Percentiles rank a stretch among this genome's conserved stretches.
These are phyloP conservation scores for Otocyon megalotis DNA, from an alignment of 2,113 vertebrate genomes.

Conservation along the genomic window DNA sequence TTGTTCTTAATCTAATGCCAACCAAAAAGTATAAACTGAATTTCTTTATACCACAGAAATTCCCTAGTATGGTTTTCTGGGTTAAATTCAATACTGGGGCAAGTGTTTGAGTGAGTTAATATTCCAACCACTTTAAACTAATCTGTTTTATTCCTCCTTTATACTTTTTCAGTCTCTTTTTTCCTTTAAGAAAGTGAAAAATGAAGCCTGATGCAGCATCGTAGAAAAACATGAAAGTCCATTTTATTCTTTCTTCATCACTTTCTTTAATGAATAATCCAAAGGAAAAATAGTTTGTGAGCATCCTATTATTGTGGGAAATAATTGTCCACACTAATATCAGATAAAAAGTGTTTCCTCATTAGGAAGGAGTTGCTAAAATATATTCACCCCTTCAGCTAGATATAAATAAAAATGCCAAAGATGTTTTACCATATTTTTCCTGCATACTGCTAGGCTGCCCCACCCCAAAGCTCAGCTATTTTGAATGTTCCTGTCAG, in stretches of 20 bases:
- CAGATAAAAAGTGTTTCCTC: not conserved
- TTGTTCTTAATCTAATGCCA: constrained; percentile 11
- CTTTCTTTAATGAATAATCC: constrained; percentile 17
- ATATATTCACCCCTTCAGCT: not conserved
- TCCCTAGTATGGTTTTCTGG: not conserved
- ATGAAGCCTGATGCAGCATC: not conserved
- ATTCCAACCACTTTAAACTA: constrained; percentile 20
- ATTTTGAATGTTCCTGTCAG: not conserved
- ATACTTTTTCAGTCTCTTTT: not conserved
- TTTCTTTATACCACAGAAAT: constrained; percentile 49
- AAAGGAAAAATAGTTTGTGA: not conserved
- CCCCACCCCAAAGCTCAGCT: not conserved
- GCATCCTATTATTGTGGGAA: not conserved
- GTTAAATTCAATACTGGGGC: constrained; percentile 31
- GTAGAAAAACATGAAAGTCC: not conserved
- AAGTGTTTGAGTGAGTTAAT: constrained; percentile 50
- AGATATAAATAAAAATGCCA: not conserved
- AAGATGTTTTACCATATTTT: constrained; percentile 24
- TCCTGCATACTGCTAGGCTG: not conserved
- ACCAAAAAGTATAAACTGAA: constrained; percentile 28
- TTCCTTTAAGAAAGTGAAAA: constrained; percentile 9
- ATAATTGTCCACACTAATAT: not conserved
- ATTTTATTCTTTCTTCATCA: constrained; percentile 16
- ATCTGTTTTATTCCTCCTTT: not conserved
- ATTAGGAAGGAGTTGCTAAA: constrained; percentile 34